Base-by-base conservation (phyloP, 2,797 vertebrate species). In the Poeciliopsis presidionis region DNA sequence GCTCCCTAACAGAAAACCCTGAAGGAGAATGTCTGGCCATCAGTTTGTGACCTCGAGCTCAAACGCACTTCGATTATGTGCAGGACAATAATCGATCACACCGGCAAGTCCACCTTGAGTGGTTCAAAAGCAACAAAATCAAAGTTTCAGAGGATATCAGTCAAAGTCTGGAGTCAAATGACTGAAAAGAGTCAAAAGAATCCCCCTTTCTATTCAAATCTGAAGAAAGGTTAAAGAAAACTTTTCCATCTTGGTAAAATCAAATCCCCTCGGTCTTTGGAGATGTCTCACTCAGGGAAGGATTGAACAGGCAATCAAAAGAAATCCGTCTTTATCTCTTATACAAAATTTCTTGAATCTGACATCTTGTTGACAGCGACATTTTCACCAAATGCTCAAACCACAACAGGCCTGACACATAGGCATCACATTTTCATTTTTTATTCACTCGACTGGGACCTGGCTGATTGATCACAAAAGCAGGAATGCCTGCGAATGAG, bases 271-370 rank as follows among this genome's bases (percentile, higher is more conserved):
- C 18, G 0, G 4, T 67, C 46, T 83, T 77, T 77, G 47, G 76
- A 80, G 59, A 72, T n/a, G 18, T 39, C 28, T 81, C 79, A 83
- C 61, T 79, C 16, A 9, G 47, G 47, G 18, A 49, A 41, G 63
- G 65, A 84, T 80, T 81, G 49, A 80, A 63, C 28, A 70, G 49
- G 30, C 39, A 63, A 18, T 33, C 22, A 51, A 41, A 45, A 7
- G n/a, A 18, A 41, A n/a, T 57, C 16, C 5, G 22, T 51, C 25
- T 76, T 76, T 12, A 53, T 53, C 47, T 76, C 12, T 65, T 33
- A 55, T 55, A 2, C 73, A 72, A 63, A 70, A 57, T 57, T 57
- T 9, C 18, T 43, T 14, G 51, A 46, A 80, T 46, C 9, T 67
- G 25, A 74, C 12, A 9, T 28, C 55, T 25, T 71, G 70, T 45